These are phyloP conservation scores for Schizaphis graminum DNA, from an alignment of 2,888 invertebrate genomes.

Conservation along the genomic window DNA sequence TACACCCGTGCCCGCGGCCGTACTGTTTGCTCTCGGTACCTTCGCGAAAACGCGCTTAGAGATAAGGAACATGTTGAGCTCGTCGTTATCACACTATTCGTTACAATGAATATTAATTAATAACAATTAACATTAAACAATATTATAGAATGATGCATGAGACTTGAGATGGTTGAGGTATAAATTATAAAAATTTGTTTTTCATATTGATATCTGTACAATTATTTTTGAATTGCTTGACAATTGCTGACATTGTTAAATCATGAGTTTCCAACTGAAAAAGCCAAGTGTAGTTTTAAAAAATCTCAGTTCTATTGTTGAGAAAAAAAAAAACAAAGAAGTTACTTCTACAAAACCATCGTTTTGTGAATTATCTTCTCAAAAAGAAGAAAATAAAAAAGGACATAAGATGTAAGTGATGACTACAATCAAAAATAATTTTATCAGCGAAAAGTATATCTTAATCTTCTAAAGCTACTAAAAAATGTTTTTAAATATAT, in stretches of 20 bases:
- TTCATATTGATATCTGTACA: background rate
- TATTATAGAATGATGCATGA: background rate
- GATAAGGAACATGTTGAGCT: background rate
- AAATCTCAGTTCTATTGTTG: background rate
- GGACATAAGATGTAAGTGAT: background rate
- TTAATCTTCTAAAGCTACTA: background rate
- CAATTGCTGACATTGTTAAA: background rate
- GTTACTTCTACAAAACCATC: background rate
- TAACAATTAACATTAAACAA: background rate
- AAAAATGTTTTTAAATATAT: background rate
- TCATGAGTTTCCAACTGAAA: conserved; percentile 46
- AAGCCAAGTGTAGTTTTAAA: conserved; percentile 43
- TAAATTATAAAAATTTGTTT: background rate
- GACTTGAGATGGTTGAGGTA: background rate
- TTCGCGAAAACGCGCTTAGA: too few species aligned
- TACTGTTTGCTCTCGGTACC: too few species aligned
- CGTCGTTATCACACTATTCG: background rate
- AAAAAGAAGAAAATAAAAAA: background rate
- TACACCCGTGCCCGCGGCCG: too few species aligned
- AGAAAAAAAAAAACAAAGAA: background rate
- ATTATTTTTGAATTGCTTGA: background rate
- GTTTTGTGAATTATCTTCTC: background rate
- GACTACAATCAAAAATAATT: background rate
- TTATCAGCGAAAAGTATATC: background rate
- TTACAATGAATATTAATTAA: background rate